phyloP scores from a whole-genome alignment of 2,797 vertebrate species.

The Lutjanus campechanus region DNA sequence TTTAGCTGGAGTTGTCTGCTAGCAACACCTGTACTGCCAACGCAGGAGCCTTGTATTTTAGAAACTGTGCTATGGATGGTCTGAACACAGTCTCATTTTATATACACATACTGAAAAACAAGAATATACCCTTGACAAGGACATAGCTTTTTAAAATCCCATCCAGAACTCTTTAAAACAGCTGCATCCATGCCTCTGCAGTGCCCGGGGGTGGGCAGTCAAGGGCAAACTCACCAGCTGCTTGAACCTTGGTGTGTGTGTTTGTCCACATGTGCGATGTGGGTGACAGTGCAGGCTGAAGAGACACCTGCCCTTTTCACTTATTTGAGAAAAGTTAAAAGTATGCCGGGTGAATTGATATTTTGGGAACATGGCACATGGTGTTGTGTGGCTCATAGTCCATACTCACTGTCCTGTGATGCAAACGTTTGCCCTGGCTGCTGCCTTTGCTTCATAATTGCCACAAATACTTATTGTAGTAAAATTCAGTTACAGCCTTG shows the following conservation, averaged over 20 bases:
- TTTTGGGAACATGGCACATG: conserved; percentile 14
- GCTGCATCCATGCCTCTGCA: conserved; percentile 74
- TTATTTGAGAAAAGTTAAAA: conserved; percentile 38
- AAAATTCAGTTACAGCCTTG: neutral
- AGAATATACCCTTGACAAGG: conserved; percentile 74
- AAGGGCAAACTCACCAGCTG: conserved; percentile 83
- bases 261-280: conserved; percentile 12
- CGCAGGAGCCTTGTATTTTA: neutral
- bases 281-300: conserved; percentile 34
- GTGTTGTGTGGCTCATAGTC: neutral
- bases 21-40: too few relatives aligned
- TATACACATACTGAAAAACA: conserved; percentile 9
- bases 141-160: conserved; percentile 64
- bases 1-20: too few relatives aligned
- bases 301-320: conserved; percentile 40
- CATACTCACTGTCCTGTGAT: neutral
- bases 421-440: neutral
- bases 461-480: neutral
- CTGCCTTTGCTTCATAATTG: neutral
- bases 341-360: neutral
- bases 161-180: conserved; percentile 76
- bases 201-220: conserved; percentile 76
- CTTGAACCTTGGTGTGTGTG: conserved; percentile 59
- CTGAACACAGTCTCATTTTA: conserved; percentile 21
- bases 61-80: neutral